Conservation (phyloP, 2,113 vertebrate species). For the Hemichromis elongatus region DNA sequence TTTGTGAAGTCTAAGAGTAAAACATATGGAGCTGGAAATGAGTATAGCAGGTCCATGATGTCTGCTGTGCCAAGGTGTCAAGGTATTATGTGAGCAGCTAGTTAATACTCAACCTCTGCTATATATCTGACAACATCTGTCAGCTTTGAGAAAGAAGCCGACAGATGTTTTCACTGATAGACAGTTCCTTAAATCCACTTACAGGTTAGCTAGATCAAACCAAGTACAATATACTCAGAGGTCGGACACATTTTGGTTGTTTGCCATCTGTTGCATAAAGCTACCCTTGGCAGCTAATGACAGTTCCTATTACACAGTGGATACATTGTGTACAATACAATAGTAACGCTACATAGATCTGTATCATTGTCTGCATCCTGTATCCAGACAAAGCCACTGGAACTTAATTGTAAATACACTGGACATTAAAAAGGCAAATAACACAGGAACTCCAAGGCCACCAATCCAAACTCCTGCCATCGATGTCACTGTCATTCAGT, state of each 20-base stretch:
- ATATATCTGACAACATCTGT: background rate
- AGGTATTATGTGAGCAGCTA: background rate
- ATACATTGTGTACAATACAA: background rate
- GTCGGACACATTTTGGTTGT: background rate
- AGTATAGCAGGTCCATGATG: background rate
- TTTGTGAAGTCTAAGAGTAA: background rate
- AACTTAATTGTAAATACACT: background rate
- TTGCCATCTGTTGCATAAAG: background rate
- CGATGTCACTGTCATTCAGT: background rate
- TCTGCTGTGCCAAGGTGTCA: background rate
- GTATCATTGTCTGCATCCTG: background rate
- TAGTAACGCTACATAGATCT: background rate
- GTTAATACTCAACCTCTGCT: background rate
- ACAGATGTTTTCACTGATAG: background rate
- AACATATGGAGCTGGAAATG: background rate
- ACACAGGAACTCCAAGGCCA: background rate
- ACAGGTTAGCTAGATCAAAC: background rate
- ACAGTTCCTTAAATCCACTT: background rate
- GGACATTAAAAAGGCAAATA: background rate
- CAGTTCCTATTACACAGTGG: background rate
- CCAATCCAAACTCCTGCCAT: background rate
- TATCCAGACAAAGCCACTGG: background rate
- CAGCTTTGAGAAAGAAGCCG: background rate
- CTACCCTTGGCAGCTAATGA: background rate
- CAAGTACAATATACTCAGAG: background rate